Evolutionary conservation across 2,797 vertebrate genomes (phyloP), one percentile per base, ranked within the genome.

Genomic region (Chrysocyon brachyurus): DNA sequence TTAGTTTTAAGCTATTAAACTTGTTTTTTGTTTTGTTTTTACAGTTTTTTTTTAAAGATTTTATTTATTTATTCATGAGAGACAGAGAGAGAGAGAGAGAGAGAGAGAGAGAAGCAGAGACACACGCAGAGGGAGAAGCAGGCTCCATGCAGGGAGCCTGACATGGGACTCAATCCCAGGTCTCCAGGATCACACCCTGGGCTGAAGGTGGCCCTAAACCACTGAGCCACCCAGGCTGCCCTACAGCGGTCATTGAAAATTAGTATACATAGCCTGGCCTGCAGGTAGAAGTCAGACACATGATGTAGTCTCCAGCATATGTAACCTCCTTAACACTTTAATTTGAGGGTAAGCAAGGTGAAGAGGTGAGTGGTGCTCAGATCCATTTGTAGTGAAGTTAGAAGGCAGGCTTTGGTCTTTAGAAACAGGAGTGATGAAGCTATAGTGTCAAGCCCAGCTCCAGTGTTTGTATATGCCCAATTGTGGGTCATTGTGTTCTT

Each of bases 301-400:
- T 3, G 4, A 52, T 21, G 4, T 63, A 12, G 7, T 1, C 15
- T 77, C 11, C 7, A 40, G 15, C 6, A 77, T 8, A 0, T 3
- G 83, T 59, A 96, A 49, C 28, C 33, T 54, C 31, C 56, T 49
- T 77, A 36, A 73, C 0, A 66, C 3, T 36, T 85, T 10, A 28
- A 1, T 61, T 31, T 57, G 17, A 79, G 94, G 33, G 5, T 14
- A 64, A 61, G 12, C 6, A 33, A 81, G 7, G 31, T 77, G 5
- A 72, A 33, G 75, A 56, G 22, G 15, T 1, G 31, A 66, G 3
- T 11, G 0, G 2, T n/a, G 6, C 24, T 81, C 87, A 91, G 72
- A 77, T 28, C 6, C 5, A 15, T 73, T 79, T 78, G 70, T 28
- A 5, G 3, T 68, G 15, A 40, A 5, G 6, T 78, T 40, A 22